Conservation (phyloP, 2,797 vertebrate genomes). For the Platyrinchus mystaceus region DNA sequence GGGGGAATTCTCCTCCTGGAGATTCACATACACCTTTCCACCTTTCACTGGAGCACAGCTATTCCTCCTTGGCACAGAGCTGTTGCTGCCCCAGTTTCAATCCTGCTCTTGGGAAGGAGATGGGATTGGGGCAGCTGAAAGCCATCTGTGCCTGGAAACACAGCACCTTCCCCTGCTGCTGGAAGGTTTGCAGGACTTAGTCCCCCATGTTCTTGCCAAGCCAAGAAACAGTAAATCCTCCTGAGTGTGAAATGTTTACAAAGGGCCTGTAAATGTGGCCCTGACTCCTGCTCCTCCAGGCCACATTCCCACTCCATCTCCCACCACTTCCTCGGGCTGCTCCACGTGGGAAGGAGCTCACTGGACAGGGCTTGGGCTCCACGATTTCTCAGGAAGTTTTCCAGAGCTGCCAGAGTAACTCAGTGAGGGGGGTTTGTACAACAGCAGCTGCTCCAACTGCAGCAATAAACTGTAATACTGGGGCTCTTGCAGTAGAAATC, state of each 20-base stretch:
- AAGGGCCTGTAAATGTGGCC: not conserved
- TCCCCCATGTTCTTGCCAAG: not conserved
- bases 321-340: accelerated
- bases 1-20: not conserved
- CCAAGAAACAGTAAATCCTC: not conserved
- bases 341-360: accelerated
- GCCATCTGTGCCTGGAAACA: not conserved
- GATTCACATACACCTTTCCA: not conserved
- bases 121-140: not conserved
- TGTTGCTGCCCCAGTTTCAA: not conserved
- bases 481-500: not conserved
- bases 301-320: not conserved
- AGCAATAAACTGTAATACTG: not conserved
- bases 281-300: not conserved
- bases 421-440: not conserved
- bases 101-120: not conserved
- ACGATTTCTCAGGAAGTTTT: not conserved
- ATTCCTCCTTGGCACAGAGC: accelerated
- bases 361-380: not conserved
- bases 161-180: not conserved
- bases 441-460: slow-evolving; percentile 17
- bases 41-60: not conserved
- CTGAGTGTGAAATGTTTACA: not conserved
- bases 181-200: not conserved
- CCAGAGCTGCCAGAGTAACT: not conserved